Conservation (phyloP, 2,888 invertebrate species). For the Ceratothoa steindachneri region DNA sequence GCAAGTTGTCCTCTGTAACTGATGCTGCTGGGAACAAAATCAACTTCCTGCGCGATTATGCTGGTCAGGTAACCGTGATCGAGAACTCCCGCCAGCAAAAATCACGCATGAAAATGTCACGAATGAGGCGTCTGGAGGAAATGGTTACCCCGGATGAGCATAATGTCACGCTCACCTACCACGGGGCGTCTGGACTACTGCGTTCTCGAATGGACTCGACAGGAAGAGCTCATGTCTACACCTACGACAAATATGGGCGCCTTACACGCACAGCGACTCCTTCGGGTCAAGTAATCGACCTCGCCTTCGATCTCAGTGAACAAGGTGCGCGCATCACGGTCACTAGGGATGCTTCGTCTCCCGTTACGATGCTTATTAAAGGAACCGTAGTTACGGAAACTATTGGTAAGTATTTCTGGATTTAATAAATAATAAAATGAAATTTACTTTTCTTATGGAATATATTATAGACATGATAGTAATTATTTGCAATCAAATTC, state of each 20-base stretch:
- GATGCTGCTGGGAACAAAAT: conserved; percentile 73
- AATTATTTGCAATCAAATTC: neutral
- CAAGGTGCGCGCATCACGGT: conserved; percentile 65
- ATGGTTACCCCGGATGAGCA: conserved; percentile 88
- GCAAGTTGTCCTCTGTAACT: conserved; percentile 86
- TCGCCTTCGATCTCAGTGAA: conserved; percentile 79
- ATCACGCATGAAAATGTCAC: conserved; percentile 81
- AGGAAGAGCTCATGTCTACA: conserved; percentile 85
- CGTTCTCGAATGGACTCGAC: conserved; percentile 72
- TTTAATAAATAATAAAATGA: neutral
- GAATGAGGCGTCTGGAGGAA: conserved; percentile 61
- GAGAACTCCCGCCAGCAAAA: conserved; percentile 87
- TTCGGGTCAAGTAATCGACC: conserved; percentile 82
- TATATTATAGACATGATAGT: neutral
- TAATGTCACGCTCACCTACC: conserved; percentile 65
- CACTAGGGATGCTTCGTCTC: conserved; percentile 39
- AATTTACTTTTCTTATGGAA: neutral
- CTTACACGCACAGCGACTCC: conserved; percentile 87
- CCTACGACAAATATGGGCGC: conserved; percentile 91
- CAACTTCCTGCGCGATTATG: conserved; percentile 55
- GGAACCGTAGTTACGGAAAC: conserved; percentile 46
- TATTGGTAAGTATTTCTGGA: too few relatives aligned
- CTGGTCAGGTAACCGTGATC: conserved; percentile 58
- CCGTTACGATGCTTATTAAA: conserved; percentile 46
- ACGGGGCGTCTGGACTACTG: conserved; percentile 83